These are phyloP conservation scores for Limnephilus marmoratus DNA, from an alignment of 2,888 invertebrate genomes.

Conservation along the genomic window DNA sequence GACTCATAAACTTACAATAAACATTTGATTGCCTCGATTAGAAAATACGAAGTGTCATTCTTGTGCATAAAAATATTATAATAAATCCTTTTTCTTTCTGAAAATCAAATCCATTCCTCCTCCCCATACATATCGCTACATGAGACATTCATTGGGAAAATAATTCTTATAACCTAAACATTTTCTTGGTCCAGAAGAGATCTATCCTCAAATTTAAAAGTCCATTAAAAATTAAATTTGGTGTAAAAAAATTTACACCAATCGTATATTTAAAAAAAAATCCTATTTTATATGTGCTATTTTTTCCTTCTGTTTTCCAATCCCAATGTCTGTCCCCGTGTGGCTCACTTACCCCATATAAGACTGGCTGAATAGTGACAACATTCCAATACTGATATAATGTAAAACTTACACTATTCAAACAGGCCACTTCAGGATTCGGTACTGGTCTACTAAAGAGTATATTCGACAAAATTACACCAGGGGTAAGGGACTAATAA, in stretches of 20 bases:
- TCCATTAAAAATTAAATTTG: not conserved
- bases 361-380: slow-evolving; percentile 15
- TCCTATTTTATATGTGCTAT: not conserved
- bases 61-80: slow-evolving; percentile 5
- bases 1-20: slow-evolving; percentile 22
- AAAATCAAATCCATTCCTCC: not conserved
- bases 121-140: slow-evolving; percentile 25
- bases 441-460: slow-evolving; percentile 80
- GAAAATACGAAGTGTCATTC: slow-evolving; percentile 35
- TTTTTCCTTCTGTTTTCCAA: not conserved
- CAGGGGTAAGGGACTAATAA: slow-evolving; percentile 74
- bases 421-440: slow-evolving; percentile 78
- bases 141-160: slow-evolving; percentile 25
- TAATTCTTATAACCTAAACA: not conserved
- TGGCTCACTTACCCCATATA: slow-evolving; percentile 27
- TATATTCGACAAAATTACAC: slow-evolving; percentile 80
- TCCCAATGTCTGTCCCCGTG: slow-evolving; percentile 33
- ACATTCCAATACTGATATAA: slow-evolving; percentile 16
- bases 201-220: not conserved
- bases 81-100: not conserved
- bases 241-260: not conserved
- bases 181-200: not conserved
- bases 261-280: not conserved
- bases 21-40: not conserved
- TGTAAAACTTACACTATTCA: slow-evolving; percentile 67